These are phyloP conservation scores for Trichechus manatus DNA, from an alignment of 2,113 vertebrate species.

Conservation along the genomic window DNA sequence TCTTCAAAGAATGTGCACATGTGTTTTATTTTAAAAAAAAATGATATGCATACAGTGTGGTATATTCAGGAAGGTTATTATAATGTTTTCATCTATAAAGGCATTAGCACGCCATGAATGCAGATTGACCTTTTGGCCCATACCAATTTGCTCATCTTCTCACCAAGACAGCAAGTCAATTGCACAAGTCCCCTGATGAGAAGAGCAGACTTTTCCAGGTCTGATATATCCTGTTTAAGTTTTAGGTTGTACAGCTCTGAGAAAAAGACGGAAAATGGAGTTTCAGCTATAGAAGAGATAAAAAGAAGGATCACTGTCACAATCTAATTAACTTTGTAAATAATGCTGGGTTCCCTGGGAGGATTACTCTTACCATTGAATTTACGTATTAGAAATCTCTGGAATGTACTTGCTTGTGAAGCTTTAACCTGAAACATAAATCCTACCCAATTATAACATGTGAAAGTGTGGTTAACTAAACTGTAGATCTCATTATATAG, in stretches of 20 bases:
- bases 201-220: constrained; percentile 79
- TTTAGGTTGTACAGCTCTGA: constrained; percentile 70
- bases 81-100: constrained; percentile 78
- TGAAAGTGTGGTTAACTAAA: not conserved
- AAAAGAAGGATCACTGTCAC: constrained; percentile 71
- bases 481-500: constrained; percentile 45
- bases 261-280: constrained; percentile 74
- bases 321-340: constrained; percentile 84
- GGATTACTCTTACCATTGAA: constrained; percentile 55
- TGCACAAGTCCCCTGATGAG: constrained; percentile 81
- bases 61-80: constrained; percentile 67
- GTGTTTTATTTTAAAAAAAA: constrained; percentile 47
- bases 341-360: constrained; percentile 77
- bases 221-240: constrained; percentile 79
- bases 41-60: constrained; percentile 1
- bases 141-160: constrained; percentile 85
- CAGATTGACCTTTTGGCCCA: constrained; percentile 82
- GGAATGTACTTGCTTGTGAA: not conserved
- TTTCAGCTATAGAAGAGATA: constrained; percentile 48
- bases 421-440: constrained; percentile 62
- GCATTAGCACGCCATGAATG: constrained; percentile 83
- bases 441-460: constrained; percentile 36
- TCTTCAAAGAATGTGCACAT: constrained; percentile 50
- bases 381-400: constrained; percentile 78
- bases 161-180: constrained; percentile 87